These are phyloP conservation scores for Antheraea pernyi DNA, from an alignment of 1,140 invertebrate genomes.

Conservation along the genomic window DNA sequence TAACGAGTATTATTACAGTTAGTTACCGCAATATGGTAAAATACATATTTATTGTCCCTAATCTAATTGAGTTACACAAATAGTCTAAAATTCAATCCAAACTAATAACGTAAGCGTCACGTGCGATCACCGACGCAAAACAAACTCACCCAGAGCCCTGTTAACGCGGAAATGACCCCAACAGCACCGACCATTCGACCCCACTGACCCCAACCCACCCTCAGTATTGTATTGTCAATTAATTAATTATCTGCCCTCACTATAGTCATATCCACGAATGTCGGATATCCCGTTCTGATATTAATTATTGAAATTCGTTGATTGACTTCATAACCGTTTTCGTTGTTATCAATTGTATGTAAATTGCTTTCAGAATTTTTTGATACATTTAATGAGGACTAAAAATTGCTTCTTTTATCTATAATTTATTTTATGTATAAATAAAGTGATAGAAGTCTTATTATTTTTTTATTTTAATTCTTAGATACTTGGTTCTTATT, in stretches of 20 bases:
- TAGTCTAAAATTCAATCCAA: conserved; percentile 5
- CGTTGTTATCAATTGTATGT: background rate
- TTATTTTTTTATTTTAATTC: too few relatives aligned
- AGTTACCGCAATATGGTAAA: too few relatives aligned
- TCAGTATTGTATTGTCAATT: conserved; percentile 58
- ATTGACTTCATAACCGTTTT: conserved; percentile 24
- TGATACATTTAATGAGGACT: too few relatives aligned
- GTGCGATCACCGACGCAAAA: conserved; percentile 43
- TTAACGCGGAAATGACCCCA: conserved; percentile 41
- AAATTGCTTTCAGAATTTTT: too few relatives aligned
- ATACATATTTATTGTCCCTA: background rate
- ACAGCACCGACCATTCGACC: conserved; percentile 11
- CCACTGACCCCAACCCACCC: conserved; percentile 31
- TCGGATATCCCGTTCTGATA: conserved; percentile 31
- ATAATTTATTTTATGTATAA: too few relatives aligned
- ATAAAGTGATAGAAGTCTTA: too few relatives aligned
- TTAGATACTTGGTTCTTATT: too few relatives aligned
- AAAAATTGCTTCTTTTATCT: too few relatives aligned
- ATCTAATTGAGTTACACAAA: conserved; percentile 2
- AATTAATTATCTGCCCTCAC: conserved; percentile 55
- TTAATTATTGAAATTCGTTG: conserved; percentile 59
- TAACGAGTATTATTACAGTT: too few relatives aligned
- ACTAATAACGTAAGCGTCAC: conserved; percentile 21
- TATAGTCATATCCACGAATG: conserved; percentile 25
- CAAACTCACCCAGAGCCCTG: conserved; percentile 32